These are phyloP conservation scores for Drosophila monieri DNA, from an alignment of 2,888 invertebrate genomes.

Conservation along the genomic window DNA sequence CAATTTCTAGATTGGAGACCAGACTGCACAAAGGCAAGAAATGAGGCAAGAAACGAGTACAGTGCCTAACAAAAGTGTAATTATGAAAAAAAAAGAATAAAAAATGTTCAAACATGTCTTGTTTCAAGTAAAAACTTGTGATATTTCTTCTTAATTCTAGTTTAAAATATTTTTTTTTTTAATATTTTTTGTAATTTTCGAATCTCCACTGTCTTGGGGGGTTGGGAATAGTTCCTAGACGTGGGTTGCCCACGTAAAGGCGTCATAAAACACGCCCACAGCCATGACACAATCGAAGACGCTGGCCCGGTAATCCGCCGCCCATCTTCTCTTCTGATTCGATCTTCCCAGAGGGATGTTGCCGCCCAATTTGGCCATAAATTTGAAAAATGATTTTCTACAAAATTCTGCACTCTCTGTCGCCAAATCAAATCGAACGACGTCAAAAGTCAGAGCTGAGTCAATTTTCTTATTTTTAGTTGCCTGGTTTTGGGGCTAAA, in stretches of 20 bases:
- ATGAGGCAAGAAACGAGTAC: constrained; percentile 5
- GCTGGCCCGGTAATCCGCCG: constrained; percentile 27
- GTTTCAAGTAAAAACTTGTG: neutral
- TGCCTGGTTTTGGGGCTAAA: constrained; percentile 50
- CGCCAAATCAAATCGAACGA: constrained; percentile 48
- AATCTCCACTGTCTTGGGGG: constrained; percentile 11
- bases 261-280: constrained; percentile 51
- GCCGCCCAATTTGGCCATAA: constrained; percentile 77
- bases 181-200: neutral
- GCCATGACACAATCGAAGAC: constrained; percentile 32
- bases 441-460: constrained; percentile 58
- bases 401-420: constrained; percentile 41
- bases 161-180: too few relatives aligned
- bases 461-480: constrained; percentile 78
- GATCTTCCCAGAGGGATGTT: constrained; percentile 11
- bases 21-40: neutral
- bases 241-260: constrained; percentile 47
- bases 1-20: constrained; percentile 32
- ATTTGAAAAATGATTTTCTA: constrained; percentile 62
- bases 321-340: constrained; percentile 15
- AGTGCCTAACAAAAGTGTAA: neutral
- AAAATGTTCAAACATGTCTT: neutral
- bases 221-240: constrained; percentile 35
- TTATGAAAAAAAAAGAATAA: neutral
- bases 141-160: too few relatives aligned